A percentile compares a stretch with the other conserved stretches of the same genome.
Conservation (phyloP, 1,140 invertebrate genomes). For the Aphelinus certus region DNA sequence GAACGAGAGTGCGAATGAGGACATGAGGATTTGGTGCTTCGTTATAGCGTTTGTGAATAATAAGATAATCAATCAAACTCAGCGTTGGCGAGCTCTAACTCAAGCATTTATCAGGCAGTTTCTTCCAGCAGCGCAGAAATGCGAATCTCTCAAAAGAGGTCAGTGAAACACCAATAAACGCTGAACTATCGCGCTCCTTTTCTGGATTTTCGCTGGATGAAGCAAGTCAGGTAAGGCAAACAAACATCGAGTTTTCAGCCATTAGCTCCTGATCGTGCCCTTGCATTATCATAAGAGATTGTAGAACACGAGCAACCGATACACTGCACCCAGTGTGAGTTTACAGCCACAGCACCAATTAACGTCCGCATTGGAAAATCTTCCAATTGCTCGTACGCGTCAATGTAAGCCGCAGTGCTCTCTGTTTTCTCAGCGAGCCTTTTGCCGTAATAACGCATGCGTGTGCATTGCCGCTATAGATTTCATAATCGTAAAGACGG, state of each 20-base stretch:
- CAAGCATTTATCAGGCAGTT: slow-evolving; percentile 6
- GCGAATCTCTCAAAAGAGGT: slow-evolving; percentile 1
- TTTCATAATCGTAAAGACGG: slow-evolving; percentile 33
- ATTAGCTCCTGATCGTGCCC: slow-evolving; percentile 24
- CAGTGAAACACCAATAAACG: neutral
- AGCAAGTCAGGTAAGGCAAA: neutral
- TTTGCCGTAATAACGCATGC: neutral
- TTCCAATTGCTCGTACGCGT: slow-evolving; percentile 1
- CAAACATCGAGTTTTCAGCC: neutral
- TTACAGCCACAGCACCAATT: slow-evolving; percentile 19
- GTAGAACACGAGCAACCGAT: slow-evolving; percentile 13
- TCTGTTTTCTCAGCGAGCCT: too few species aligned
- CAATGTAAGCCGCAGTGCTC: neutral
- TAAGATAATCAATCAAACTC: neutral
- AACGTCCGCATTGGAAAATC: slow-evolving; percentile 21
- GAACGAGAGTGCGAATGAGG: too few species aligned
- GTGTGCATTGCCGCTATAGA: neutral
- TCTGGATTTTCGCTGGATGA: slow-evolving; percentile 14
- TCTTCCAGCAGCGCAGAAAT: slow-evolving; percentile 1
- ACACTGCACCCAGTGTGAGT: neutral
- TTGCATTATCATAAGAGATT: slow-evolving; percentile 39
- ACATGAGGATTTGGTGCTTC: neutral
- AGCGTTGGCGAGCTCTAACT: too few species aligned
- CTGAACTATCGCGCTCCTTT: slow-evolving; percentile 5
- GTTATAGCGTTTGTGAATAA: neutral